Percentiles rank a stretch among this genome's conserved stretches.
Conservation (phyloP, 1,140 invertebrate species). For the Nixonia krombeini region DNA sequence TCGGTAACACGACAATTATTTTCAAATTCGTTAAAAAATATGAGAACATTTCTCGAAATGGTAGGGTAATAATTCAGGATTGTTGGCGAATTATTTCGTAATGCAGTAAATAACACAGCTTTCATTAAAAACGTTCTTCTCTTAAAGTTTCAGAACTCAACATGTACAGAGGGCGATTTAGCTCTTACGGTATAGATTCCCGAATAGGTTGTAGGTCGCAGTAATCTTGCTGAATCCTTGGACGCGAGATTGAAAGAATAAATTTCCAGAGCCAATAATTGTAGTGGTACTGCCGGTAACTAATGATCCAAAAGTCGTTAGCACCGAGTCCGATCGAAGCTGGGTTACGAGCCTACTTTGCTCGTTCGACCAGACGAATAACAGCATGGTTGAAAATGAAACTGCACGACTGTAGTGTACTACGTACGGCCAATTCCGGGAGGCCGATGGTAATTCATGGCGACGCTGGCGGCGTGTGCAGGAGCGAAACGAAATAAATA, state of each 20-base stretch:
- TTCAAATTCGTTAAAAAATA: no score
- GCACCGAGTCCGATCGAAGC: conserved; percentile 56
- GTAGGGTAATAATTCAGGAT: no score
- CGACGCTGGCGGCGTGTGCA: conserved; percentile 43
- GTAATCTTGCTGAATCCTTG: conserved; percentile 44
- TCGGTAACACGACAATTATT: no score
- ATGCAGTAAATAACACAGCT: no score
- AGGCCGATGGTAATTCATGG: conserved; percentile 62
- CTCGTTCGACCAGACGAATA: conserved; percentile 48
- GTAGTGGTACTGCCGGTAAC: conserved; percentile 72
- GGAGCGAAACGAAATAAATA: conserved; percentile 48
- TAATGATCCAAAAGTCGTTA: conserved; percentile 73
- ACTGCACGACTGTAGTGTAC: conserved; percentile 50
- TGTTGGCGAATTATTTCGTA: no score
- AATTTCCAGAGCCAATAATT: conserved; percentile 68
- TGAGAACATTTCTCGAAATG: no score
- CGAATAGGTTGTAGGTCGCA: conserved; percentile 36
- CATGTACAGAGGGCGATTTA: no score
- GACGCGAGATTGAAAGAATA: conserved; percentile 68
- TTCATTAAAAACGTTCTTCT: neutral
- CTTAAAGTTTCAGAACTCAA: no score
- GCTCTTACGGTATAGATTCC: conserved; percentile 5
- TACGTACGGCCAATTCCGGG: conserved; percentile 53
- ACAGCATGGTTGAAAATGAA: conserved; percentile 59
- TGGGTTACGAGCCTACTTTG: conserved; percentile 57